phyloP scores from a whole-genome alignment of 2,113 vertebrate genomes.

The Bucco capensis region DNA sequence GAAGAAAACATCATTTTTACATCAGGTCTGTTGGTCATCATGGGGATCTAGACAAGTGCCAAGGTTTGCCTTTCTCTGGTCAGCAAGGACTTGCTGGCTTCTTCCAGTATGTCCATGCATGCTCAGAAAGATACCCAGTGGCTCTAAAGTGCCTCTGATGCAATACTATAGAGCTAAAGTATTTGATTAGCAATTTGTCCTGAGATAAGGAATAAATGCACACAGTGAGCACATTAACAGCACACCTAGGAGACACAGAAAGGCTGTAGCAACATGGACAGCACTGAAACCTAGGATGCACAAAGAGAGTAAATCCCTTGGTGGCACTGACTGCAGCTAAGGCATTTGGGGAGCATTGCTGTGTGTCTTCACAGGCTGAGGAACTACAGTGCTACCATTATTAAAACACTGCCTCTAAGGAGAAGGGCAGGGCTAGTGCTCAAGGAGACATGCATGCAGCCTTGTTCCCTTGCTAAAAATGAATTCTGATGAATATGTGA shows the following conservation, averaged over 20 bases:
- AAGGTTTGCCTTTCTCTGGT: neutral
- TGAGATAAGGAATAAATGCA: neutral
- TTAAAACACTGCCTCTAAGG: conserved; percentile 18
- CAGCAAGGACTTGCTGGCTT: neutral
- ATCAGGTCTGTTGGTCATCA: neutral
- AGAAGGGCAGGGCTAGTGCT: neutral
- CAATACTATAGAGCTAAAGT: neutral
- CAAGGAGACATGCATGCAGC: neutral
- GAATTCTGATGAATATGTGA: conserved; percentile 11
- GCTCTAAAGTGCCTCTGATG: neutral
- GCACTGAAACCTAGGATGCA: neutral
- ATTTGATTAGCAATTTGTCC: neutral
- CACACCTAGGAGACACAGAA: neutral
- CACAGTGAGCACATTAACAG: neutral
- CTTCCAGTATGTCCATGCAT: neutral
- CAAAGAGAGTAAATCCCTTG: neutral
- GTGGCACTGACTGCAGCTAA: neutral
- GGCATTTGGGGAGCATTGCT: neutral
- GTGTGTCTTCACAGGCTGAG: neutral
- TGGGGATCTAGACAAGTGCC: neutral
- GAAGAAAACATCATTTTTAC: neutral
- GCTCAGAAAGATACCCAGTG: neutral
- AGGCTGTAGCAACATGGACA: neutral
- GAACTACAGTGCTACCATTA: neutral
- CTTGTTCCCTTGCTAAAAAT: conserved; percentile 20